A percentile compares a stretch with the other conserved stretches of the same genome.
Conservation (phyloP, 2,113 vertebrate genomes). For the Trichomycterus rosablanca region DNA sequence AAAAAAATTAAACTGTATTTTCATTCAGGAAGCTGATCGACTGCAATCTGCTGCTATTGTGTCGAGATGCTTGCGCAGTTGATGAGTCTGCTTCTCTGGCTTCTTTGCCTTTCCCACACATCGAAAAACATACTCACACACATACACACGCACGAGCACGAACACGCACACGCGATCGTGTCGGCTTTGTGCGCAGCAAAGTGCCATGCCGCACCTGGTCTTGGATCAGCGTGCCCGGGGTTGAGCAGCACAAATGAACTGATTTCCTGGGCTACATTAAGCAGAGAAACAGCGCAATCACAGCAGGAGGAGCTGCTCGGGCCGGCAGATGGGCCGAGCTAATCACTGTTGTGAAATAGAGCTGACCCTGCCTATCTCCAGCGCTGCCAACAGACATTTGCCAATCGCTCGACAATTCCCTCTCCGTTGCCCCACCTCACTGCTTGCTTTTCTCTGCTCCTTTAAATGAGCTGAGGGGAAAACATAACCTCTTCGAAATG, state of each 20-base stretch:
- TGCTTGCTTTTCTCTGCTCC: conserved; percentile 51
- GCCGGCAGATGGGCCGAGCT: conserved; percentile 70
- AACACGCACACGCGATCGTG: background rate
- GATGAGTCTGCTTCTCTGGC: conserved; percentile 43
- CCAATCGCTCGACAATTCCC: conserved; percentile 48
- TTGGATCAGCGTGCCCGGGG: conserved; percentile 51
- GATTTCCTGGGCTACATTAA: conserved; percentile 68
- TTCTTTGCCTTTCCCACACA: conserved; percentile 23
- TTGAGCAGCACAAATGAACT: conserved; percentile 67
- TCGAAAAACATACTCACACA: background rate
- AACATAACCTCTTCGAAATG: conserved; percentile 54
- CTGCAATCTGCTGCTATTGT: conserved; percentile 44
- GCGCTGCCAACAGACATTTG: conserved; percentile 55
- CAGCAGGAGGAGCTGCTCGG: conserved; percentile 59
- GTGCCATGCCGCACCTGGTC: conserved; percentile 62
- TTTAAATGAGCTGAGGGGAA: conserved; percentile 49
- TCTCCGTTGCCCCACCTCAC: conserved; percentile 26
- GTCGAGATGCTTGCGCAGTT: conserved; percentile 33
- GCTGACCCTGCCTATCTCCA: conserved; percentile 71
- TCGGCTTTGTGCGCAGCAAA: conserved; percentile 37
- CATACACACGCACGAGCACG: background rate
- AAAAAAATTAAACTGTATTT: conserved; percentile 19
- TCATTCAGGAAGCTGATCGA: conserved; percentile 27
- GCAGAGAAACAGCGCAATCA: conserved; percentile 69
- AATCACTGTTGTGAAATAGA: conserved; percentile 76